These are phyloP conservation scores for Agrypnia vestita DNA, from an alignment of 1,140 invertebrate species.

Conservation along the genomic window DNA sequence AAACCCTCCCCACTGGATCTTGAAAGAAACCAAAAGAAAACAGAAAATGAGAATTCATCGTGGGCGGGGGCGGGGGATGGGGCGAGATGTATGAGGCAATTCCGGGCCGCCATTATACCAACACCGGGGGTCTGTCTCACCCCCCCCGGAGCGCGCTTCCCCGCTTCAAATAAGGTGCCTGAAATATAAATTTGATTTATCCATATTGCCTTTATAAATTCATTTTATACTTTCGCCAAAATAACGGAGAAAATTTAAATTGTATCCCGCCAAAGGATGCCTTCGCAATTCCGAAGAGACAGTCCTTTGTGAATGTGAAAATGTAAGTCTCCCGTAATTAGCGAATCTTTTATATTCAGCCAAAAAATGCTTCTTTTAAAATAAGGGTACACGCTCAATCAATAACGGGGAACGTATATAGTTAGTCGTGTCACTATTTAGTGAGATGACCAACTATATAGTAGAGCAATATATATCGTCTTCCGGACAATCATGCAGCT, in stretches of 20 bases:
- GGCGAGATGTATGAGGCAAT: constrained; percentile 74
- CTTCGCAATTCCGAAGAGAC: constrained; percentile 3
- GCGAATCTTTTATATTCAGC: too few relatives aligned
- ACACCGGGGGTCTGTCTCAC: constrained; percentile 72
- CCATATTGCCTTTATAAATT: constrained; percentile 40
- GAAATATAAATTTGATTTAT: constrained; percentile 45
- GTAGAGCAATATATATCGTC: too few relatives aligned
- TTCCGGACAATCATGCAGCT: too few relatives aligned
- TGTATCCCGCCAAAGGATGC: background rate
- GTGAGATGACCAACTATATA: too few relatives aligned
- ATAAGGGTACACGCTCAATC: too few relatives aligned
- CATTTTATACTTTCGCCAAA: constrained; percentile 30
- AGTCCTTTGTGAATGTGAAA: background rate
- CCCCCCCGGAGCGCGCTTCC: constrained; percentile 28
- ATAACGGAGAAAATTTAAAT: constrained; percentile 34
- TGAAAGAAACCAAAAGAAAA: constrained; percentile 67
- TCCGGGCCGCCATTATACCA: constrained; percentile 74
- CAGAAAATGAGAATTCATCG: constrained; percentile 75
- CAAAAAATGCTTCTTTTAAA: too few relatives aligned
- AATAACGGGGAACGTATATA: too few relatives aligned
- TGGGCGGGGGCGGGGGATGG: constrained; percentile 62
- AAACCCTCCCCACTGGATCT: constrained; percentile 26
- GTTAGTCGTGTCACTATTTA: too few relatives aligned
- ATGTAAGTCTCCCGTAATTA: too few relatives aligned
- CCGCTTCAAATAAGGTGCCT: constrained; percentile 35